These are phyloP conservation scores for Gonatopus flavifemur DNA, from an alignment of 1,140 invertebrate species.

Conservation along the genomic window DNA sequence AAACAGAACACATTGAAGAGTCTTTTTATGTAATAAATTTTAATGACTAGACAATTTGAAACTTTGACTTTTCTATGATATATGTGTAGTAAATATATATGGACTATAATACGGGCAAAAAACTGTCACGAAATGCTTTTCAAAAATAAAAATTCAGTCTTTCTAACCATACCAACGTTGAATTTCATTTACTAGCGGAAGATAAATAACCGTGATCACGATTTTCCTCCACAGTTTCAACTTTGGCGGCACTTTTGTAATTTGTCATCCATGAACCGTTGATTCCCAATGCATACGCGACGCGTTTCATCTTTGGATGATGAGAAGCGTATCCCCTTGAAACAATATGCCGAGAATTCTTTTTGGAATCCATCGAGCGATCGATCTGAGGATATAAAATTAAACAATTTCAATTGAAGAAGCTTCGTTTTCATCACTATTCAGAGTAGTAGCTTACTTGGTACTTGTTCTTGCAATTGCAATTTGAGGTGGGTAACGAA, in stretches of 20 bases:
- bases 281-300: constrained; percentile 30
- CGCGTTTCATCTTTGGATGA: constrained; percentile 32
- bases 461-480: constrained; percentile 3
- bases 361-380: constrained; percentile 12
- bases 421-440: not conserved
- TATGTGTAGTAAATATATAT: too few relatives aligned
- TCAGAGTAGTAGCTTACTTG: constrained; percentile 10
- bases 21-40: too few relatives aligned
- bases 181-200: constrained; percentile 43
- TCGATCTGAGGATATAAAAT: constrained; percentile 25
- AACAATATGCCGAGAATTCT: constrained; percentile 8
- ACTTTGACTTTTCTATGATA: too few relatives aligned
- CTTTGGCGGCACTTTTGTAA: constrained; percentile 16
- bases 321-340: constrained; percentile 26
- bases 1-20: too few relatives aligned
- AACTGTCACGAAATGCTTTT: too few relatives aligned
- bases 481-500: too few relatives aligned
- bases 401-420: not conserved
- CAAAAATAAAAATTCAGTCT: not conserved
- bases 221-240: constrained; percentile 28
- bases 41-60: too few relatives aligned
- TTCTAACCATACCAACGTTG: not conserved
- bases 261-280: constrained; percentile 21
- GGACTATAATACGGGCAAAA: too few relatives aligned
- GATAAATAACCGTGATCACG: constrained; percentile 43